These are phyloP conservation scores for Eledone cirrhosa DNA, from an alignment of 2,888 invertebrate species.

Conservation along the genomic window DNA sequence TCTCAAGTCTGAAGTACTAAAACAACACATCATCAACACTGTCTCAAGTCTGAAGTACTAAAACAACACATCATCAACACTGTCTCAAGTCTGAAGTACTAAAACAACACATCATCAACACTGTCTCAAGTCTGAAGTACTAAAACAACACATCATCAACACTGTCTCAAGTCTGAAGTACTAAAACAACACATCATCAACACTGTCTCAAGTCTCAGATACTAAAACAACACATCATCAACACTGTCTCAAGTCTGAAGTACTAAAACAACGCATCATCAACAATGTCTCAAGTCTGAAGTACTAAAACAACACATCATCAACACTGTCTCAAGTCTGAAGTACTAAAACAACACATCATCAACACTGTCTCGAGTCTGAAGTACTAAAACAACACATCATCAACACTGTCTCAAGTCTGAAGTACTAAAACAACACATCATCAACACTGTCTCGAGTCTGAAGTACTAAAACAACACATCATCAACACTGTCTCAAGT, in stretches of 20 bases:
- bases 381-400: constrained; percentile 60
- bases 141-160: constrained; percentile 76
- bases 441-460: constrained; percentile 77
- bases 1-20: constrained; percentile 68
- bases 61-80: constrained; percentile 76
- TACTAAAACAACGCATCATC: constrained; percentile 73
- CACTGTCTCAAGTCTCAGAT: constrained; percentile 71
- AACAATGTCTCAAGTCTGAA: constrained; percentile 72
- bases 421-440: constrained; percentile 47
- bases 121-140: constrained; percentile 69
- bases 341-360: constrained; percentile 62
- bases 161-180: constrained; percentile 69
- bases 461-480: background rate
- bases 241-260: constrained; percentile 72
- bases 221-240: constrained; percentile 73
- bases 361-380: constrained; percentile 76
- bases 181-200: constrained; percentile 74
- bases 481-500: constrained; percentile 78
- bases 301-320: constrained; percentile 70
- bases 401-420: constrained; percentile 77
- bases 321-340: constrained; percentile 74
- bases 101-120: constrained; percentile 76
- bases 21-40: constrained; percentile 76
- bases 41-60: constrained; percentile 69
- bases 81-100: constrained; percentile 69